phyloP scores from a whole-genome alignment of 2,797 vertebrate genomes.

The Ispidina picta region DNA sequence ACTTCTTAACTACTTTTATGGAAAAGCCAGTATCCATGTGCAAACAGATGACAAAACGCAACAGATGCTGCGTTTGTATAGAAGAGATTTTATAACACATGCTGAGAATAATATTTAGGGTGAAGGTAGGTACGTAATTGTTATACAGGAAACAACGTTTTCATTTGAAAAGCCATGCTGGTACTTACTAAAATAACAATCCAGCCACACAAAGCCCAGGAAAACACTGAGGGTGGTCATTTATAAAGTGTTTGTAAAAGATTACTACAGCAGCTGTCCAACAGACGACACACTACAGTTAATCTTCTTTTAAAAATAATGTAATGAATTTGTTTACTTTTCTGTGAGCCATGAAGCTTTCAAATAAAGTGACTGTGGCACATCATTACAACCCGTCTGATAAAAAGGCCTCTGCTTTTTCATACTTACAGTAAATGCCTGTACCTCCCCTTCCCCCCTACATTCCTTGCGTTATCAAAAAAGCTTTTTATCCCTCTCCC shows the following conservation, averaged over 20 bases:
- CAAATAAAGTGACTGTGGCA: conserved; percentile 61
- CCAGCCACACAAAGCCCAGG: conserved; percentile 30
- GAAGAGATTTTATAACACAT: neutral
- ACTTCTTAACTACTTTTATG: neutral
- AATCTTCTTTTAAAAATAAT: conserved; percentile 68
- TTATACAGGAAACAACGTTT: conserved; percentile 4
- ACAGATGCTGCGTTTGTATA: neutral
- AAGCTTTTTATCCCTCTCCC: conserved; percentile 51
- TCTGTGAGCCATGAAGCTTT: conserved; percentile 52
- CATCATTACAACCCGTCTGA: conserved; percentile 56
- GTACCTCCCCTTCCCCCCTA: neutral
- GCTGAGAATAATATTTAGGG: conserved; percentile 23
- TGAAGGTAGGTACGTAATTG: neutral
- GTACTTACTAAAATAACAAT: conserved; percentile 48
- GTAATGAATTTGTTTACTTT: conserved; percentile 71
- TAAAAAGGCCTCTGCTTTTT: conserved; percentile 49
- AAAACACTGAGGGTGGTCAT: conserved; percentile 57
- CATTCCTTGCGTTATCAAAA: conserved; percentile 57
- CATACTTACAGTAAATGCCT: conserved; percentile 24
- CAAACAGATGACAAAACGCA: neutral
- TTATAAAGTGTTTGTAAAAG: conserved; percentile 68
- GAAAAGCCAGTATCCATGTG: neutral
- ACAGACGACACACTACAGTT: conserved; percentile 53
- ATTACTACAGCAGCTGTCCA: conserved; percentile 61
- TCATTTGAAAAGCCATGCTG: conserved; percentile 37